Conservation (phyloP, 2,888 invertebrate species). For the Prionchulus punctatus region DNA sequence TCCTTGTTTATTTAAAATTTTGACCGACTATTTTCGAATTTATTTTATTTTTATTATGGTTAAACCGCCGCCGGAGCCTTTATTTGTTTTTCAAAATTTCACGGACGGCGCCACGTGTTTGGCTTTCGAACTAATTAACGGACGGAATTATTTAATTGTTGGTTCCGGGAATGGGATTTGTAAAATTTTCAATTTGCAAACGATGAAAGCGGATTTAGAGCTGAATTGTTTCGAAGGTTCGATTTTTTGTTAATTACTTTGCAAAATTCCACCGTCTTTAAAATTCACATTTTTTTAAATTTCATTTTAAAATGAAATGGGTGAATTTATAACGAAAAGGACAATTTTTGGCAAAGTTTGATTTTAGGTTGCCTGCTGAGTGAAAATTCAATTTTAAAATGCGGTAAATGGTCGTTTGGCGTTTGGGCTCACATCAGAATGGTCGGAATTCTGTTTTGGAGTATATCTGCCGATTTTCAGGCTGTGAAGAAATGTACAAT, state of each 20-base stretch:
- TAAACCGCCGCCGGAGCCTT: background rate
- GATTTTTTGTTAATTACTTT: no score
- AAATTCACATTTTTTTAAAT: background rate
- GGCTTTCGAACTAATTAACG: background rate
- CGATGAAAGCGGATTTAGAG: no score
- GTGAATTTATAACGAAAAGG: background rate
- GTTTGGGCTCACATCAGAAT: background rate
- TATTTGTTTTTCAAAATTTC: background rate
- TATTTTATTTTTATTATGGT: no score
- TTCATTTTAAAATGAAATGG: background rate
- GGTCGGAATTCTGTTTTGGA: background rate
- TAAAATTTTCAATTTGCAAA: background rate
- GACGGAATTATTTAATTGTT: background rate
- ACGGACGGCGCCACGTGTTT: background rate
- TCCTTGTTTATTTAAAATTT: no score
- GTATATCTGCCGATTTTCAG: background rate
- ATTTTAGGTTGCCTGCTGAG: no score
- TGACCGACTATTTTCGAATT: no score
- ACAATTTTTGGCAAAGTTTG: no score
- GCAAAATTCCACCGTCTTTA: no score
- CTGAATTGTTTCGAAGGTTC: no score
- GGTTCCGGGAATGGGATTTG: background rate
- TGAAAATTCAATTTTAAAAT: background rate
- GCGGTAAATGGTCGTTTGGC: background rate
- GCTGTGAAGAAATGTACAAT: no score